These are phyloP conservation scores for Triops cancriformis DNA, from an alignment of 1,140 invertebrate genomes.

Conservation along the genomic window DNA sequence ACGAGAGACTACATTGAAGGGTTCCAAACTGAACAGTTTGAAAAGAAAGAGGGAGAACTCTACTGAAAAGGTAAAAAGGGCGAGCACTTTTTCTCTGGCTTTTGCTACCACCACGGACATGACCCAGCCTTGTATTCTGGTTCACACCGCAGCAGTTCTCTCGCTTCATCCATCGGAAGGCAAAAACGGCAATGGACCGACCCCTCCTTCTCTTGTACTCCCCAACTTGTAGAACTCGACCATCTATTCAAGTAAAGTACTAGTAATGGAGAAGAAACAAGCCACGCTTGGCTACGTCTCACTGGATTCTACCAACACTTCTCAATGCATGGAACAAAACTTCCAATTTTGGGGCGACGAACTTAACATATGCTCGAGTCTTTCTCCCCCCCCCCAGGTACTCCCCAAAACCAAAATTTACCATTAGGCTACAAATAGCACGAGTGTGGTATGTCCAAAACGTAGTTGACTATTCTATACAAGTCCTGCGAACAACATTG, in stretches of 20 bases:
- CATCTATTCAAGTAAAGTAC: slow-evolving; percentile 5
- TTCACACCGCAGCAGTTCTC: background rate
- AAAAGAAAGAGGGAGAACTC: too few relatives aligned
- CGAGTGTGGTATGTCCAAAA: too few relatives aligned
- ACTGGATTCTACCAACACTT: background rate
- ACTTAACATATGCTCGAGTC: background rate
- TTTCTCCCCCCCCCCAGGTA: background rate
- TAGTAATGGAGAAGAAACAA: slow-evolving; percentile 11
- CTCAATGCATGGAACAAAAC: background rate
- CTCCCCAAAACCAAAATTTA: too few relatives aligned
- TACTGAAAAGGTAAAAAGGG: background rate
- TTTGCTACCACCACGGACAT: background rate
- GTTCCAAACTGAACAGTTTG: background rate
- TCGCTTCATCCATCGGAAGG: background rate
- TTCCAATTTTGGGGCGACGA: background rate
- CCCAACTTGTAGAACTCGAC: slow-evolving; percentile 2
- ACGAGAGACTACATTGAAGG: background rate
- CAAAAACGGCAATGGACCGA: background rate
- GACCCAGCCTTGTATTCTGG: background rate
- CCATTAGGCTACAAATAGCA: too few relatives aligned
- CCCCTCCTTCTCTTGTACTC: slow-evolving; percentile 8
- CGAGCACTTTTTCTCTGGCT: background rate
- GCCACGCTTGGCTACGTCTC: background rate
- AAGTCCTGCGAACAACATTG: too few relatives aligned
- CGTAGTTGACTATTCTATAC: too few relatives aligned